Evolutionary conservation across 2,113 vertebrate genomes (phyloP).

Genomic region (Lathamus discolor): DNA sequence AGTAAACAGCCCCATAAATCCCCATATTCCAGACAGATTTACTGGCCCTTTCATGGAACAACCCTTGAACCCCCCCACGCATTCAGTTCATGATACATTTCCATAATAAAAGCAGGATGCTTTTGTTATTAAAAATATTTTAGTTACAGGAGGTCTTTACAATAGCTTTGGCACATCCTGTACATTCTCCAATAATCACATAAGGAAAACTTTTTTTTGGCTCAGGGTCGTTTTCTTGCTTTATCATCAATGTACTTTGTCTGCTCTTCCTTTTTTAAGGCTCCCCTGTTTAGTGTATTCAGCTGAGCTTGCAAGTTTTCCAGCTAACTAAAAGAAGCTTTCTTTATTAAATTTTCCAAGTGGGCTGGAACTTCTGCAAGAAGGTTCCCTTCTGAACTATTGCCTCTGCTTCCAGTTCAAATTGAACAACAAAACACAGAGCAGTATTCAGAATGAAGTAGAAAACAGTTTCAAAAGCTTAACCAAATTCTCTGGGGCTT

Average conservation of each 20-base stretch:
- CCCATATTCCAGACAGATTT: neutral
- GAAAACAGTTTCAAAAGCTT: neutral
- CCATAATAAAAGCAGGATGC: constrained; percentile 55
- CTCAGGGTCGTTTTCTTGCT: constrained; percentile 17
- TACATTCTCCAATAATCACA: constrained; percentile 1
- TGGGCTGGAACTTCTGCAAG: constrained; percentile 1
- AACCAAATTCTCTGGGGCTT: neutral
- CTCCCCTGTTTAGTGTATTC: neutral
- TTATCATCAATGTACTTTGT: neutral
- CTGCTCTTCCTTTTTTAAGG: neutral
- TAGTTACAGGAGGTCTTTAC: constrained; percentile 50
- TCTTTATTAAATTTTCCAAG: constrained; percentile 46
- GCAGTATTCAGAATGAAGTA: neutral
- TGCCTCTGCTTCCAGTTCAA: neutral
- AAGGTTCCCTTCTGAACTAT: constrained; percentile 2
- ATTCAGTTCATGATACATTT: neutral
- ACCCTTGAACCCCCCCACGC: neutral
- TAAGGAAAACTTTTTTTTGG: constrained; percentile 42
- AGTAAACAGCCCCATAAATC: constrained; percentile 27
- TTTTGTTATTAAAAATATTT: constrained; percentile 57
- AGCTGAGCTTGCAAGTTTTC: neutral
- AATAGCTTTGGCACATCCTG: constrained; percentile 54
- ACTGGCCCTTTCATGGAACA: neutral
- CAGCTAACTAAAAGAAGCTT: neutral
- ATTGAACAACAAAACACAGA: neutral